Evolutionary conservation across 2,113 vertebrate species (phyloP).

Genomic region (Ciconia boyciana): DNA sequence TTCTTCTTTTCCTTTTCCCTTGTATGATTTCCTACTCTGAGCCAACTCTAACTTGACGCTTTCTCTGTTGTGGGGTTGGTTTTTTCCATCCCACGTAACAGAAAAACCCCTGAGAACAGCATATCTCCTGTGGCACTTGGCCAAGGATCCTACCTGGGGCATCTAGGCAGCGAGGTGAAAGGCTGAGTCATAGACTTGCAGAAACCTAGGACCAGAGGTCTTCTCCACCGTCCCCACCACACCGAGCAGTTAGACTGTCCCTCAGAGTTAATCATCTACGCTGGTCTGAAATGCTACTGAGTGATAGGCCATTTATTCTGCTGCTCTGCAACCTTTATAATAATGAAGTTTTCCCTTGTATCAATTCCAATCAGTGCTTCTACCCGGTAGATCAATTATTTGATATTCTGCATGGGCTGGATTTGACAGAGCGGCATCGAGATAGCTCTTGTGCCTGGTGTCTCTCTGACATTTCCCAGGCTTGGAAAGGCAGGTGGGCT

Average conservation of each 20-base stretch:
- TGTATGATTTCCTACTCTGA: background rate
- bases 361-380: background rate
- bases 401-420: background rate
- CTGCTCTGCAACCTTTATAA: background rate
- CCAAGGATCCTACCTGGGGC: background rate
- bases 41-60: rapidly evolving
- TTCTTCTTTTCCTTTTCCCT: background rate
- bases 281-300: background rate
- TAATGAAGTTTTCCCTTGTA: background rate
- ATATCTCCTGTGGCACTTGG: background rate
- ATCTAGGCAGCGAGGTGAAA: background rate
- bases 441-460: background rate
- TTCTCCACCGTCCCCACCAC: background rate
- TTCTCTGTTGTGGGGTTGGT: background rate
- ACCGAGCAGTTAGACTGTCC: rapidly evolving
- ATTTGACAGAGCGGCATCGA: rapidly evolving
- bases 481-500: background rate
- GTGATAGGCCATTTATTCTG: background rate
- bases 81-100: background rate
- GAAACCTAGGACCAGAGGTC: background rate
- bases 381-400: background rate
- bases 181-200: background rate
- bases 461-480: background rate
- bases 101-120: background rate
- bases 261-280: background rate